phyloP scores from a whole-genome alignment of 2,888 invertebrate genomes.

The Xestia rhomboidea region DNA sequence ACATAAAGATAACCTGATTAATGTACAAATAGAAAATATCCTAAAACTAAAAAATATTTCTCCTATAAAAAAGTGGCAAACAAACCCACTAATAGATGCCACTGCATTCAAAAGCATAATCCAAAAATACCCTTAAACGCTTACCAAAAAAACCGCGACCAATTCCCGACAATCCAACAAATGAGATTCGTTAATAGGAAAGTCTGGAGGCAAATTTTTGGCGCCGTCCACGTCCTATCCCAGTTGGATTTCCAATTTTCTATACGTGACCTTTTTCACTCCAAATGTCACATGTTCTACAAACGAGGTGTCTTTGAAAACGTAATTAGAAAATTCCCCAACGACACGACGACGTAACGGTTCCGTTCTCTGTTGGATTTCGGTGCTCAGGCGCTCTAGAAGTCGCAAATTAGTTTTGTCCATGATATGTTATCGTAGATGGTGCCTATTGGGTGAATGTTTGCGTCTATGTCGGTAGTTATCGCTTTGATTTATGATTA shows the following conservation, averaged over 20 bases:
- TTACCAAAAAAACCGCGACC: conserved; percentile 33
- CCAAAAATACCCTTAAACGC: background rate
- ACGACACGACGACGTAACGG: conserved; percentile 85
- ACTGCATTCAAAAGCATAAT: conserved; percentile 13
- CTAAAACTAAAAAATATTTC: background rate
- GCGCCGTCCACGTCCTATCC: conserved; percentile 60
- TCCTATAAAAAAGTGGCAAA: background rate
- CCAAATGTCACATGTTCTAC: conserved; percentile 88
- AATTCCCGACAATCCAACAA: conserved; percentile 70
- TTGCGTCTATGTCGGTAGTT: background rate
- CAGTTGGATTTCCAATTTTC: conserved; percentile 84
- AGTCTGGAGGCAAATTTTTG: conserved; percentile 81
- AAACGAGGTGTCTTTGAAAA: conserved; percentile 90
- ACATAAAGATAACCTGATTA: background rate
- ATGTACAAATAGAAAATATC: too few relatives aligned
- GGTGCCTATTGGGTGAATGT: conserved; percentile 6
- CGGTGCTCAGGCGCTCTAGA: conserved; percentile 73
- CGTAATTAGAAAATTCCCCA: conserved; percentile 91
- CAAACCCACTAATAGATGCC: background rate
- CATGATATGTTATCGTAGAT: conserved; percentile 60
- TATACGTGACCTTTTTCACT: conserved; percentile 89
- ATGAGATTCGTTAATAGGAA: conserved; percentile 84
- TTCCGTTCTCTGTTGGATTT: conserved; percentile 78
- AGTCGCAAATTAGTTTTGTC: conserved; percentile 87
- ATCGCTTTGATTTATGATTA: background rate